A percentile compares a stretch with the other conserved stretches of the same genome.
These are phyloP conservation scores for Ochotona princeps DNA, from an alignment of 2,113 vertebrate species.

Conservation along the genomic window DNA sequence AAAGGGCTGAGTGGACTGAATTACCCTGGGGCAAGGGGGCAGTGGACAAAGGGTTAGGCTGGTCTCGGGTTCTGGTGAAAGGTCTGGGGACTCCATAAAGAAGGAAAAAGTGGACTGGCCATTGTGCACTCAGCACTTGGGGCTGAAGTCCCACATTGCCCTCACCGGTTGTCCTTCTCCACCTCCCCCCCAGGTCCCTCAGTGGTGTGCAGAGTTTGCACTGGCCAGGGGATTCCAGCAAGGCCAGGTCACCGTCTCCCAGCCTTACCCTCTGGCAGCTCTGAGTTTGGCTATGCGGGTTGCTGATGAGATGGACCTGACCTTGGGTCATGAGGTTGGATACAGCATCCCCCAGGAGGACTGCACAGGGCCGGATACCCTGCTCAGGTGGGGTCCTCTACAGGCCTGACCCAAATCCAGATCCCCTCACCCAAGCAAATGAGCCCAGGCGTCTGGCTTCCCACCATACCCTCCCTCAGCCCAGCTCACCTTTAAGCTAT, in stretches of 20 bases:
- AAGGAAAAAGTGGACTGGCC: neutral
- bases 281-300: constrained; percentile 93
- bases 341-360: constrained; percentile 96
- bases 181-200: constrained; percentile 90
- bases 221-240: constrained; percentile 91
- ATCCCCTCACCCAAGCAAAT: neutral
- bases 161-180: constrained; percentile 46
- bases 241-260: constrained; percentile 92
- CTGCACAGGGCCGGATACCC: constrained; percentile 92
- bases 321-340: constrained; percentile 95
- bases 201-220: constrained; percentile 96
- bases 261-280: constrained; percentile 92
- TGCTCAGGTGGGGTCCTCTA: constrained; percentile 90
- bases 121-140: neutral
- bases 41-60: neutral
- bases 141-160: neutral
- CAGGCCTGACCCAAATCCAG: neutral
- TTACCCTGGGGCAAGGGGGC: neutral
- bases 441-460: neutral
- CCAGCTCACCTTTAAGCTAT: neutral
- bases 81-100: neutral
- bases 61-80: neutral
- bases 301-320: constrained; percentile 98
- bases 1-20: neutral
- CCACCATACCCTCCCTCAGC: neutral